Conservation (phyloP, 2,888 invertebrate genomes). For the Luperina nickerlii region DNA sequence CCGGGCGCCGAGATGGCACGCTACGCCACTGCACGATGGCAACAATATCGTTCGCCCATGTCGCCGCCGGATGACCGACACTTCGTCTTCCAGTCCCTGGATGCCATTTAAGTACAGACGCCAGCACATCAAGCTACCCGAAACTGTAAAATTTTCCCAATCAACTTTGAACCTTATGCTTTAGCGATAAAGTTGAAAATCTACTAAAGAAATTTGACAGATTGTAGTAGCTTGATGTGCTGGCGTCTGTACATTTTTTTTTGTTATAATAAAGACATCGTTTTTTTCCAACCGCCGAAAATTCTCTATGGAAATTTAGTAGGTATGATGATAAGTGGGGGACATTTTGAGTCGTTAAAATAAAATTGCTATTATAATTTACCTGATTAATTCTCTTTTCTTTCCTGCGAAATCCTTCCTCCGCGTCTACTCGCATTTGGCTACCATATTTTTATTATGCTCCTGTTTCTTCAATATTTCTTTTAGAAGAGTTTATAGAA, state of each 20-base stretch:
- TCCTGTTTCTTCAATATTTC: neutral
- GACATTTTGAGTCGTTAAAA: neutral
- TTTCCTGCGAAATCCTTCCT: neutral
- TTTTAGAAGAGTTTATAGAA: neutral
- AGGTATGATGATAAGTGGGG: slow-evolving; percentile 1
- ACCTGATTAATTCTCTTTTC: neutral
- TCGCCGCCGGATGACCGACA: no score
- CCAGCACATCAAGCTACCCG: no score
- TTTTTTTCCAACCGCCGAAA: neutral
- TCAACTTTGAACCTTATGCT: no score
- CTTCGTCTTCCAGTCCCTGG: no score
- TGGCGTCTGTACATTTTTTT: neutral
- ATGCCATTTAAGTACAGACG: no score
- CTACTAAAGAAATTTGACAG: no score
- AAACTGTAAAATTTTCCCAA: no score
- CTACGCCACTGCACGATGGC: no score
- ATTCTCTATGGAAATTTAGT: slow-evolving; percentile 15
- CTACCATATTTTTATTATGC: neutral
- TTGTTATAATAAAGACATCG: neutral
- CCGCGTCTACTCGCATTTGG: neutral
- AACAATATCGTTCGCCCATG: no score
- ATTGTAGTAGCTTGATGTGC: no score
- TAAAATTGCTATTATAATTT: slow-evolving; percentile 13
- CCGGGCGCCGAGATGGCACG: no score
- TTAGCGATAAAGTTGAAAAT: no score